Percentiles rank a stretch among this genome's conserved stretches.
Conservation (phyloP, 1,140 invertebrate genomes). For the Micrasema longulum region DNA sequence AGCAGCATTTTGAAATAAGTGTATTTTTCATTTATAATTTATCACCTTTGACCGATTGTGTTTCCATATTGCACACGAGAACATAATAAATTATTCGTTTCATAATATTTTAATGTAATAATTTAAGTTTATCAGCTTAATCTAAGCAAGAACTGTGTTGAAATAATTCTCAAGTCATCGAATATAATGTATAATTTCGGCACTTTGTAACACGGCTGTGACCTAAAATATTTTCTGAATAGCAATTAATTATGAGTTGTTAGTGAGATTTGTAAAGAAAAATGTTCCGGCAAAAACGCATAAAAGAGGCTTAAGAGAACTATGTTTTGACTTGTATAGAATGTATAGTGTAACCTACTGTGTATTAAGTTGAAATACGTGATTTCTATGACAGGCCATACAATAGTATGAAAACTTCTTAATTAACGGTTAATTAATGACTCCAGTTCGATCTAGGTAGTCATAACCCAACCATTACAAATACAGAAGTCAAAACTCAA, state of each 20-base stretch:
- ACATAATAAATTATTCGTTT: background rate
- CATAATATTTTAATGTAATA: background rate
- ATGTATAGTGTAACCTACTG: background rate
- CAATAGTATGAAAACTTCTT: background rate
- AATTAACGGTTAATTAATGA: slow-evolving; percentile 27
- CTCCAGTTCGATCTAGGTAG: background rate
- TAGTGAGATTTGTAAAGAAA: slow-evolving; percentile 13
- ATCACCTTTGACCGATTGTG: no score
- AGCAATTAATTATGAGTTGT: slow-evolving; percentile 25
- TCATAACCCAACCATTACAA: no score
- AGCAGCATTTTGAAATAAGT: no score
- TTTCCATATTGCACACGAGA: background rate
- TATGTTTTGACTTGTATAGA: slow-evolving; percentile 20
- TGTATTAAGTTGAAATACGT: no score
- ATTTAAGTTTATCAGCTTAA: background rate
- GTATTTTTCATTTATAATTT: no score
- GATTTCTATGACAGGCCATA: no score
- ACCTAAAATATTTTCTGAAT: slow-evolving; percentile 10
- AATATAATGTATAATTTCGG: background rate
- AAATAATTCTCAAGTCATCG: slow-evolving; percentile 9
- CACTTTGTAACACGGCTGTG: no score
- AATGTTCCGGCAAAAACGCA: slow-evolving; percentile 1
- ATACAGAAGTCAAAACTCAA: background rate
- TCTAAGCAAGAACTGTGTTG: slow-evolving; percentile 1
- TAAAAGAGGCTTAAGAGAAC: background rate